These are phyloP conservation scores for Eunapius fragilis DNA, from an alignment of 37 sponge, comb jelly and placozoan species.

Conservation along the genomic window DNA sequence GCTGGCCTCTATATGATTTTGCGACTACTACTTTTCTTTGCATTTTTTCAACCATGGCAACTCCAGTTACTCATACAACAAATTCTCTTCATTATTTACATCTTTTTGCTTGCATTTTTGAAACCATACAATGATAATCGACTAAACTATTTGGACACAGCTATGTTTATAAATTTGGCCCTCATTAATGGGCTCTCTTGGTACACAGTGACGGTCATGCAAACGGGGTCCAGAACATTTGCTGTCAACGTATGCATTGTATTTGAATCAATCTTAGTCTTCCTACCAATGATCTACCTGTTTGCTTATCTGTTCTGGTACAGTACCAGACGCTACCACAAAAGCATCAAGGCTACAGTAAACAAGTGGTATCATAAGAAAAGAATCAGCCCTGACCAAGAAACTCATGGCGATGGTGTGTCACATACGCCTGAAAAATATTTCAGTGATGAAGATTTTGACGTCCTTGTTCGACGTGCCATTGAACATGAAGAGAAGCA, in stretches of 20 bases:
- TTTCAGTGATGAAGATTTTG: no score
- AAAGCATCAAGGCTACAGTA: neutral
- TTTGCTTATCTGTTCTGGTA: conserved; percentile 25
- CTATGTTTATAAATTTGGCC: conserved; percentile 53
- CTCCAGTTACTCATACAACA: conserved; percentile 25
- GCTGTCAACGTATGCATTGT: neutral
- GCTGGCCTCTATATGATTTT: conserved; percentile 54
- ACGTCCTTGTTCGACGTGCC: no score
- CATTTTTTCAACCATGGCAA: neutral
- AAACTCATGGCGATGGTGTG: no score
- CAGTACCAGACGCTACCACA: neutral
- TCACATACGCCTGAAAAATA: no score
- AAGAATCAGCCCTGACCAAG: no score
- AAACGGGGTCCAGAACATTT: neutral
- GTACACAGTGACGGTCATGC: conserved; percentile 12
- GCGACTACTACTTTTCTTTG: conserved; percentile 22
- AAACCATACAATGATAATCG: conserved; percentile 45
- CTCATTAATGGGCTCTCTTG: conserved; percentile 37
- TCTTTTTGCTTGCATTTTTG: conserved; percentile 11
- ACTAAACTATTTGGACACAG: conserved; percentile 46
- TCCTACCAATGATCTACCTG: conserved; percentile 39
- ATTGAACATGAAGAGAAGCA: no score
- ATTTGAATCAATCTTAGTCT: conserved; percentile 11
- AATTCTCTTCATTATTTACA: neutral
- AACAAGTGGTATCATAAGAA: neutral